A percentile compares a stretch with the other conserved stretches of the same genome.
Conservation (phyloP, 1,140 invertebrate genomes). For the Dendroctonus valens region DNA sequence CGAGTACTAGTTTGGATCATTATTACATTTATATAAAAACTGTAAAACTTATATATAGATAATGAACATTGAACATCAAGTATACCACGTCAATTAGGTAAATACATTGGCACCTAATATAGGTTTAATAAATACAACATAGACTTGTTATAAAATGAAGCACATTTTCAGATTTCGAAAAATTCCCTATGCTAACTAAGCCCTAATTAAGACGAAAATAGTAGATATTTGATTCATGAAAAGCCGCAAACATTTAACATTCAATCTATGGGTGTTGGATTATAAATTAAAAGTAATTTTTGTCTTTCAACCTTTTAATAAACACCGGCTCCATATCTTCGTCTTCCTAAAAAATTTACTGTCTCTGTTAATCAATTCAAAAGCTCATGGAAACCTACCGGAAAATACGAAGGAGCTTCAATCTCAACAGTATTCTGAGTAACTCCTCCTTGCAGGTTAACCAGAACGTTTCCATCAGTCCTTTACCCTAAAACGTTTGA, state of each 20-base stretch:
- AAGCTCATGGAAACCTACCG: conserved; percentile 42
- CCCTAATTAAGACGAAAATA: neutral
- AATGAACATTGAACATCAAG: neutral
- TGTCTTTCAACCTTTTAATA: conserved; percentile 46
- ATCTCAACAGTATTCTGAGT: conserved; percentile 56
- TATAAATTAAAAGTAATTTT: conserved; percentile 42
- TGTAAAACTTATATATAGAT: neutral
- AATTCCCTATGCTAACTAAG: no score
- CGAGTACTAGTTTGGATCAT: no score
- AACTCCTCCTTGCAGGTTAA: conserved; percentile 74
- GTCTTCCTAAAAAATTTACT: conserved; percentile 41
- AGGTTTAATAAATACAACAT: conserved; percentile 12
- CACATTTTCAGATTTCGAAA: no score
- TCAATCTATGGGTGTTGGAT: neutral
- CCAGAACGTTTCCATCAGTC: conserved; percentile 89
- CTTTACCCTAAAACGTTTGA: conserved; percentile 73
- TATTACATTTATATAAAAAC: neutral
- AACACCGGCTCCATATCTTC: conserved; percentile 49
- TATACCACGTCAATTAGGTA: conserved; percentile 12
- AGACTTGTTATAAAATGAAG: no score
- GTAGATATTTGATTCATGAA: neutral
- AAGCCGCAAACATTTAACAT: neutral
- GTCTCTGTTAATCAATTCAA: conserved; percentile 2
- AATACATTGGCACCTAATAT: conserved; percentile 21
- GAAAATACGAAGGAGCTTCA: conserved; percentile 58